Percentiles rank a stretch among this genome's conserved stretches.
Evolutionary conservation across 2,113 vertebrate genomes (phyloP).

Genomic region (Castor canadensis): DNA sequence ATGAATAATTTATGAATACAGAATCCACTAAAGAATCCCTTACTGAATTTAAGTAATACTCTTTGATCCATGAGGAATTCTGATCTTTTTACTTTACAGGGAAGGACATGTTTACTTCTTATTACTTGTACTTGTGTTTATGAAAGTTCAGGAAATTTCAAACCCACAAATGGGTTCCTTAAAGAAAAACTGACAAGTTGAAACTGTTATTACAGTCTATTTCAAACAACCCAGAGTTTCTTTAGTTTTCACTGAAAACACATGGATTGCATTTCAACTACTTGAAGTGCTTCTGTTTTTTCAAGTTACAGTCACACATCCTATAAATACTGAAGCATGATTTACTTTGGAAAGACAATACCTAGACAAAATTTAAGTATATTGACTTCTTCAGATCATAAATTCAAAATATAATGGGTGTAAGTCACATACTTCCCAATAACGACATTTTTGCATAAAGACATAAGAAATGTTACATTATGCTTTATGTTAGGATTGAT

Average conservation of each 20-base stretch:
- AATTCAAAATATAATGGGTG: not conserved
- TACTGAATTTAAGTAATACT: not conserved
- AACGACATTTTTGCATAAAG: not conserved
- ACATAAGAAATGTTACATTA: not conserved
- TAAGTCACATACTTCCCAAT: not conserved
- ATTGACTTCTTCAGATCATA: conserved; percentile 11
- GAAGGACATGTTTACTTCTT: not conserved
- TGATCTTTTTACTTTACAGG: not conserved
- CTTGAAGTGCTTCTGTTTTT: not conserved
- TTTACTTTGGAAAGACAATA: not conserved
- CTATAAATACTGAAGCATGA: not conserved
- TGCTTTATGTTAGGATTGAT: not conserved
- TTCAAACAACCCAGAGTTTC: conserved; percentile 1
- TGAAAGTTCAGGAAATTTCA: conserved; percentile 56
- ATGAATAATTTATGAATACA: not conserved
- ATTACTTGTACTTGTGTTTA: not conserved
- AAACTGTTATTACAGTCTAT: not conserved
- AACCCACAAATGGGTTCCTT: conserved; percentile 38
- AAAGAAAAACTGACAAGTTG: conserved; percentile 13
- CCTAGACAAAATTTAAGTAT: not conserved
- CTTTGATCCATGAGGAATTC: not conserved
- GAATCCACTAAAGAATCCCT: not conserved
- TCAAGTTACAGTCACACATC: conserved; percentile 21
- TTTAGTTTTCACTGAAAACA: conserved; percentile 30
- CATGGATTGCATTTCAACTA: not conserved